Conservation (phyloP, 2,888 invertebrate species). For the Micoletzkya japonica region DNA sequence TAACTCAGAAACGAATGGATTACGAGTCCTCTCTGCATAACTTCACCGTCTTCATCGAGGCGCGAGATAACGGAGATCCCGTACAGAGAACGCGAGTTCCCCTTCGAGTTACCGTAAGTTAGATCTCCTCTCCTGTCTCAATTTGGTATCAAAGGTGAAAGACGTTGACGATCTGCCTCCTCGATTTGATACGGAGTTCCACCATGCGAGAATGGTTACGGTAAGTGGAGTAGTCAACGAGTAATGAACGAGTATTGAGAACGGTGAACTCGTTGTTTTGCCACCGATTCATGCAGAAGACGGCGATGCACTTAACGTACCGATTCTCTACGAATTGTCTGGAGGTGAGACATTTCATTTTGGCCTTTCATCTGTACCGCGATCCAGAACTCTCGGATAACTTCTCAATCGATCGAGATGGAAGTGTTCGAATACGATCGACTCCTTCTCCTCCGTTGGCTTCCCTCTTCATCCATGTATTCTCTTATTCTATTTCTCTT, state of each 20-base stretch:
- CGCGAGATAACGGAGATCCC: constrained; percentile 52
- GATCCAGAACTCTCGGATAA: constrained; percentile 45
- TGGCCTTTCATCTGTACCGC: not conserved
- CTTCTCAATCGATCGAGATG: constrained; percentile 44
- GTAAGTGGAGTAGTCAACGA: constrained; percentile 28
- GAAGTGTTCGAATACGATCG: constrained; percentile 37
- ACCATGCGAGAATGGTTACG: constrained; percentile 49
- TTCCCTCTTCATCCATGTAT: constrained; percentile 45
- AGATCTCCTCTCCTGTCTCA: not conserved
- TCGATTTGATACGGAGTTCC: constrained; percentile 46
- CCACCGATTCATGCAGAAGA: constrained; percentile 51
- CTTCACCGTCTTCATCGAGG: constrained; percentile 55
- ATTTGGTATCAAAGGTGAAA: constrained; percentile 29
- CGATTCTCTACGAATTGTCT: constrained; percentile 48
- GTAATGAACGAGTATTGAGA: constrained; percentile 30
- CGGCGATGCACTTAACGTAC: constrained; percentile 55
- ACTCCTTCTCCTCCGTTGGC: constrained; percentile 43
- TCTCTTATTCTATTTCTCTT: not conserved
- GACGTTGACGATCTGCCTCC: constrained; percentile 59
- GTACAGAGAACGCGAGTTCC: constrained; percentile 38
- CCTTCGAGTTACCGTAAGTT: constrained; percentile 42
- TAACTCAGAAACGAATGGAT: constrained; percentile 48
- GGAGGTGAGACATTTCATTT: constrained; percentile 51
- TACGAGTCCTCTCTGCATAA: constrained; percentile 52
- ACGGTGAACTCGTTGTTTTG: constrained; percentile 47